Evolutionary conservation across 1,140 invertebrate genomes (phyloP), one percentile per base, ranked within the genome.

Genomic region (Caenorhabditis elegans): DNA sequence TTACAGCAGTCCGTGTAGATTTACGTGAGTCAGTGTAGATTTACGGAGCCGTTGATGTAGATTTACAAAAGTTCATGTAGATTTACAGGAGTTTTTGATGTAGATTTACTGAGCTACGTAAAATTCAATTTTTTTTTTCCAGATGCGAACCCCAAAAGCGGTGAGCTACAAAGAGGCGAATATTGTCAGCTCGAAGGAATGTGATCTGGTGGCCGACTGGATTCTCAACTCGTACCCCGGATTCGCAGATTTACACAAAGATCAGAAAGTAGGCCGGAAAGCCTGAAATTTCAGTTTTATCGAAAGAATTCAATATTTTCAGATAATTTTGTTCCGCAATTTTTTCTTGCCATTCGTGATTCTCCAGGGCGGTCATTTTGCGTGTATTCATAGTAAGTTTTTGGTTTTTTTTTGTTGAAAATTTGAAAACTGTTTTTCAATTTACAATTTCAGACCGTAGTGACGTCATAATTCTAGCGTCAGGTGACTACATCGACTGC

Each of bases 121-220:
- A 19, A 75, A 39, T n/a, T 36, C 11, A 43, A 43, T 43, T 43
- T 5, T 6, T 19, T 8, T 39, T 76, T 76, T 76, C 11, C 19
- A 76, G 48, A 51, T 46, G 4, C 65, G 51, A 19, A 19, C 19
- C 24, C 70, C 80, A 3, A 22, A 36, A 26, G 80, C 60, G 13
- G 80, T 81, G n/a, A 60, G 28, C 13, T 81, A 81, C 47, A 81
- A 81, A 46, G 80, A 81, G 39, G 80, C 80, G 1, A 81, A 81
- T 46, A 46, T 51, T 17, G 60, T 81, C 2, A 76, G 46, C 39
- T 47, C 39, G 3, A 49, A 60, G 48, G 80, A 81, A 53, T 60
- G 65, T 31, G 75, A 60, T 22, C 47, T 81, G 34, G 65, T 81
- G 15, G 80, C 80, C n/a, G 80, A 81, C 28, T 81, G 55, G 39